Conservation (phyloP, 2,888 invertebrate genomes). For the Plagodis pulveraria region DNA sequence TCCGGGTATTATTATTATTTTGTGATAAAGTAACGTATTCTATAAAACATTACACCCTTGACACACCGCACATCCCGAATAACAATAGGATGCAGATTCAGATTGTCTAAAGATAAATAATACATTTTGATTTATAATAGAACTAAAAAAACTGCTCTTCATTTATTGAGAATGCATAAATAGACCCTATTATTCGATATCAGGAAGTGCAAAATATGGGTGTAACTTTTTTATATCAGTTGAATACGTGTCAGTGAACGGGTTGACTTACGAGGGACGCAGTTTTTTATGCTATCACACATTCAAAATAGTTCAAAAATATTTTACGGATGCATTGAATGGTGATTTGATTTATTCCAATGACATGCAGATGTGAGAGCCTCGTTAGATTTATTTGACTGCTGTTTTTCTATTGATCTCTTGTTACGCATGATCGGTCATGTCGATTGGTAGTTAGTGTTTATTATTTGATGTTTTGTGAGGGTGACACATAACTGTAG, state of each 20-base stretch:
- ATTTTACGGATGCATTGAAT: constrained; percentile 83
- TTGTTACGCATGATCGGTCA: constrained; percentile 80
- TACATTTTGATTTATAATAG: constrained; percentile 85
- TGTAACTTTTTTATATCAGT: constrained; percentile 78
- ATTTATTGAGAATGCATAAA: constrained; percentile 84
- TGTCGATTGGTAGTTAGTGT: constrained; percentile 81
- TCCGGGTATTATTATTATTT: constrained; percentile 51
- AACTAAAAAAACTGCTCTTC: constrained; percentile 81
- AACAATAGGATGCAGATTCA: constrained; percentile 84
- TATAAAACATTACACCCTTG: constrained; percentile 83
- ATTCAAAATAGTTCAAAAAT: constrained; percentile 84
- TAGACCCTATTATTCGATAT: constrained; percentile 83
- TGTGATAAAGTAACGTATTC: constrained; percentile 54
- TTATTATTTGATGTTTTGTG: constrained; percentile 61
- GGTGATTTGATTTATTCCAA: constrained; percentile 84
- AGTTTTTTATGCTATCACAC: constrained; percentile 65
- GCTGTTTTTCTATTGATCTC: constrained; percentile 78
- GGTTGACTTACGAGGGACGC: constrained; percentile 76
- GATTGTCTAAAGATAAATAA: constrained; percentile 84
- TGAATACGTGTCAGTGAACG: constrained; percentile 81
- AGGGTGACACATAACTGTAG: constrained; percentile 42
- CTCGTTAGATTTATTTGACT: constrained; percentile 84
- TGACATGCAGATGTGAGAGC: constrained; percentile 83
- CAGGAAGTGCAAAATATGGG: constrained; percentile 85
- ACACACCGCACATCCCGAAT: constrained; percentile 82